A percentile compares a stretch with the other conserved stretches of the same genome.
Conservation (phyloP, 2,797 vertebrate genomes). For the Enoplosus armatus region DNA sequence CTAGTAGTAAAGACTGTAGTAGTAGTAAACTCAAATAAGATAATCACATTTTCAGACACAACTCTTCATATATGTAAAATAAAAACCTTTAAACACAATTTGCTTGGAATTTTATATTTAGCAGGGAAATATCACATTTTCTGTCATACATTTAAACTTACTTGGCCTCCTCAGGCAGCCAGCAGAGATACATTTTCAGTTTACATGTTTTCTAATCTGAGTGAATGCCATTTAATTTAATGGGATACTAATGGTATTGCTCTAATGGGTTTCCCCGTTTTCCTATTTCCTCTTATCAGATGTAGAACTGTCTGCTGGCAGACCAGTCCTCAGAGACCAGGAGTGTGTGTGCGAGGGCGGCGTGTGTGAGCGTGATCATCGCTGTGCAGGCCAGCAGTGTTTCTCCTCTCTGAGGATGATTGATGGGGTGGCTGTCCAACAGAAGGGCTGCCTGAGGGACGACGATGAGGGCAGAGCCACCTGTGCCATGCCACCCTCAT, state of each 20-base stretch:
- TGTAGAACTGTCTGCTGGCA: conserved; percentile 85
- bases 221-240: conserved; percentile 76
- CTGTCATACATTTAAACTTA: conserved; percentile 9
- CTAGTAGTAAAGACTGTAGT: no score
- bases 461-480: conserved; percentile 93
- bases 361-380: conserved; percentile 86
- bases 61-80: not conserved
- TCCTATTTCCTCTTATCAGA: conserved; percentile 81
- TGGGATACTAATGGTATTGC: conserved; percentile 63
- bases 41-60: no score
- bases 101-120: not conserved
- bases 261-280: conserved; percentile 64
- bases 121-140: not conserved
- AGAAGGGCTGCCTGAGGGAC: conserved; percentile 96
- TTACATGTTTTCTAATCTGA: conserved; percentile 56
- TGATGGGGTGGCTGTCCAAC: conserved; percentile 88
- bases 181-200: conserved; percentile 22
- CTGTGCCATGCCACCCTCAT: conserved; percentile 90
- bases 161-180: not conserved
- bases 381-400: conserved; percentile 93
- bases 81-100: not conserved
- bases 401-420: conserved; percentile 92
- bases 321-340: conserved; percentile 84
- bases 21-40: no score
- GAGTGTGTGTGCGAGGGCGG: conserved; percentile 93